These are phyloP conservation scores for Lepisosteus oculatus DNA, from an alignment of 2,113 vertebrate genomes.

Conservation along the genomic window DNA sequence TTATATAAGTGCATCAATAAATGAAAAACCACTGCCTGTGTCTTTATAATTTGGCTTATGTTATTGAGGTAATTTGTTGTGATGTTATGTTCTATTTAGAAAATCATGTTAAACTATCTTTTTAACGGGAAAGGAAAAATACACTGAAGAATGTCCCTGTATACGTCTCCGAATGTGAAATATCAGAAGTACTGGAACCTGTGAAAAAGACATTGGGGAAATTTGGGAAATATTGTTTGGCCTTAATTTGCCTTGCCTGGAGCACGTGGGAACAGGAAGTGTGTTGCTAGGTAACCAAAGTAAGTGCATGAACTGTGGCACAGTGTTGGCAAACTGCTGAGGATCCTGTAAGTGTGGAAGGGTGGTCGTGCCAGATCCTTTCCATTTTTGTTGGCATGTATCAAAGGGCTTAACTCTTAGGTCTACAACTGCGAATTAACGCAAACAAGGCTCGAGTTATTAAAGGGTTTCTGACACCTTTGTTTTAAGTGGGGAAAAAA, in stretches of 20 bases:
- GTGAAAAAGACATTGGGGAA: slow-evolving; percentile 6
- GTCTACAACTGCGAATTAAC: slow-evolving; percentile 64
- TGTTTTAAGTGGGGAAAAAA: slow-evolving; percentile 52
- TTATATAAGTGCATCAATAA: slow-evolving; percentile 12
- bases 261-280: slow-evolving; percentile 51
- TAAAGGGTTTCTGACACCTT: slow-evolving; percentile 73
- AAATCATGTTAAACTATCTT: too few species aligned
- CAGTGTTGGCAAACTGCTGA: slow-evolving; percentile 52
- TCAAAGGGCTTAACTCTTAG: slow-evolving; percentile 76
- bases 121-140: neutral
- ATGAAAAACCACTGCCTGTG: slow-evolving; percentile 19
- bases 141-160: slow-evolving; percentile 1
- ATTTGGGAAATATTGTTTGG: slow-evolving; percentile 43
- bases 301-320: slow-evolving; percentile 59
- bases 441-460: slow-evolving; percentile 60
- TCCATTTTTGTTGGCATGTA: slow-evolving; percentile 44
- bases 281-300: slow-evolving; percentile 85
- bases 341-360: slow-evolving; percentile 40
- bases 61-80: neutral
- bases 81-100: too few species aligned
- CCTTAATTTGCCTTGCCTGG: slow-evolving; percentile 58
- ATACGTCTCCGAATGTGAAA: slow-evolving; percentile 15
- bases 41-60: neutral
- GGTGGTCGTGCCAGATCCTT: slow-evolving; percentile 39
- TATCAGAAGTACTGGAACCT: slow-evolving; percentile 22